phyloP scores from a whole-genome alignment of 2,888 invertebrate genomes.

The Vandiemenella viatica region DNA sequence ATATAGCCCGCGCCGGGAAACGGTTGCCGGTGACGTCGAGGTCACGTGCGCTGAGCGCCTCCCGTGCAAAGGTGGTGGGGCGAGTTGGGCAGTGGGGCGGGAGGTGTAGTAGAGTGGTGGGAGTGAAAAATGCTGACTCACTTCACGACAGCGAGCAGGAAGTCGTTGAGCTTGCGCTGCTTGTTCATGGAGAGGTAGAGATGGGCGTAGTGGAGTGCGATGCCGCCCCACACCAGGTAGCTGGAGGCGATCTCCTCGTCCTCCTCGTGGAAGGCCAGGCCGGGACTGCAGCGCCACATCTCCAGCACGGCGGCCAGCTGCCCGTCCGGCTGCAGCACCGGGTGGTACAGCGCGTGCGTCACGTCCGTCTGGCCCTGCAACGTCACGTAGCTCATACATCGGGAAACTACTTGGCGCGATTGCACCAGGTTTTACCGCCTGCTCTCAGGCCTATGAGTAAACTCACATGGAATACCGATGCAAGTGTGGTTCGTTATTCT shows the following conservation, averaged over 20 bases:
- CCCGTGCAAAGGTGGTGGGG: too few relatives aligned
- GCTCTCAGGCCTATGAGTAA: too few relatives aligned
- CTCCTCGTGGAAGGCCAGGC: conserved; percentile 41
- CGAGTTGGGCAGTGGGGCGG: too few relatives aligned
- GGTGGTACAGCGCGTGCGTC: conserved; percentile 40
- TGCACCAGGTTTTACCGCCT: background rate
- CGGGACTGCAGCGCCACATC: conserved; percentile 40
- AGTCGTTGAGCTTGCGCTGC: conserved; percentile 58
- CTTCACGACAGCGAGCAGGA: conserved; percentile 66
- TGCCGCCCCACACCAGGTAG: conserved; percentile 53
- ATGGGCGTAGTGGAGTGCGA: conserved; percentile 52
- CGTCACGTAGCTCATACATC: background rate
- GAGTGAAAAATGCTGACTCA: conserved; percentile 31
- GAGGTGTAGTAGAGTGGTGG: too few relatives aligned
- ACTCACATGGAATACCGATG: too few relatives aligned
- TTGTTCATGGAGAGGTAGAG: conserved; percentile 52
- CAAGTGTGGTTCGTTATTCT: too few relatives aligned
- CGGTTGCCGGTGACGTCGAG: too few relatives aligned
- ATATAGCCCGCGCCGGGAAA: too few relatives aligned
- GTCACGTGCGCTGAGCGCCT: too few relatives aligned
- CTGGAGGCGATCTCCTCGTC: conserved; percentile 53
- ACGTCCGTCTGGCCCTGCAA: conserved; percentile 25
- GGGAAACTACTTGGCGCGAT: background rate
- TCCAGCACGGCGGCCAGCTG: conserved; percentile 51
- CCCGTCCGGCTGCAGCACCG: conserved; percentile 46